Conservation (phyloP, 2,888 invertebrate species). For the Xestia rhomboidea region DNA sequence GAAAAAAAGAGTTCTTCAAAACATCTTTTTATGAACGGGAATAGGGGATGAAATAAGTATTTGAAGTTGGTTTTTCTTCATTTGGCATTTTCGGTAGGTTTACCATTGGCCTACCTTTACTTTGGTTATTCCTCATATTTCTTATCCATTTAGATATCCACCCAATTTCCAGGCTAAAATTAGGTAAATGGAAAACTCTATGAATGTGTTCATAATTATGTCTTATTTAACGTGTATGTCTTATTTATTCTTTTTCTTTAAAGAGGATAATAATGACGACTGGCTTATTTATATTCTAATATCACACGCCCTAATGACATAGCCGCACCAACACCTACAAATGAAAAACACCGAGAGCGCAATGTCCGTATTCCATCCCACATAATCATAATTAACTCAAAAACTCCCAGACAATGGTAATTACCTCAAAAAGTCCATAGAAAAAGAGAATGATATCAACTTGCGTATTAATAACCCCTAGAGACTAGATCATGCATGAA, state of each 20-base stretch:
- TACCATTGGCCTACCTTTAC: neutral
- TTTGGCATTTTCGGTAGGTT: neutral
- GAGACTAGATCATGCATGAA: neutral
- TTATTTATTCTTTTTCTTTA: too few species aligned
- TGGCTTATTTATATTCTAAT: neutral
- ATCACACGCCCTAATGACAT: slow-evolving; percentile 2
- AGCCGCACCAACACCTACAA: slow-evolving; percentile 5
- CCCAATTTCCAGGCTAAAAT: neutral
- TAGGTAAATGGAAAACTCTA: neutral
- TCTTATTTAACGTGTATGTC: too few species aligned
- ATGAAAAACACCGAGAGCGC: slow-evolving; percentile 12
- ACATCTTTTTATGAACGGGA: too few species aligned
- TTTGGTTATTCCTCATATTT: neutral
- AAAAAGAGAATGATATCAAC: slow-evolving; percentile 58
- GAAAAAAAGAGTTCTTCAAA: too few species aligned
- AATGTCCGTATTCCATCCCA: slow-evolving; percentile 22
- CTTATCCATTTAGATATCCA: neutral
- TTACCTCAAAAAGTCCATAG: slow-evolving; percentile 55
- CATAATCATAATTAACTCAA: slow-evolving; percentile 60
- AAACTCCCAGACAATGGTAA: slow-evolving; percentile 63
- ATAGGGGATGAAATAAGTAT: neutral
- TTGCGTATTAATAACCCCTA: slow-evolving; percentile 62
- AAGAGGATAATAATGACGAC: neutral
- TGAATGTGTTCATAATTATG: neutral
- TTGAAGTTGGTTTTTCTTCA: neutral